phyloP scores from a whole-genome alignment of 2,888 invertebrate species.

The Plemyria rubiginata region DNA sequence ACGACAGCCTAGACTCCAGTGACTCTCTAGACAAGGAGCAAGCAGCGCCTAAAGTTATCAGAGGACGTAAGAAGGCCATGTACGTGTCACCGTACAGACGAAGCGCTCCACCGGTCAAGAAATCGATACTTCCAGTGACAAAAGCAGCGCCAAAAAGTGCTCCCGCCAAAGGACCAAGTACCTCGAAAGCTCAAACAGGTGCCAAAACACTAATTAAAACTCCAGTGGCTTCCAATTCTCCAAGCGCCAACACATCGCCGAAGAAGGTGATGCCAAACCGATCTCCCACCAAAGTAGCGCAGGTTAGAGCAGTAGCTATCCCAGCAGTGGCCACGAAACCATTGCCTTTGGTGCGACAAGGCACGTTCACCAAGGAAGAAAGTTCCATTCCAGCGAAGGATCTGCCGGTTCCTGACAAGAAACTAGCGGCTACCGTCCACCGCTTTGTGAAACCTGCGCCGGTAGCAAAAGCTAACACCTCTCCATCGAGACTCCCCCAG shows the following conservation, averaged over 20 bases:
- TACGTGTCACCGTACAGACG: slow-evolving; percentile 87
- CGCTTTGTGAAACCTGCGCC: slow-evolving; percentile 58
- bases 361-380: slow-evolving; percentile 96
- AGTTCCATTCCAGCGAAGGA: slow-evolving; percentile 71
- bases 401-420: slow-evolving; percentile 66
- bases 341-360: slow-evolving; percentile 90
- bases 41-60: slow-evolving; percentile 83
- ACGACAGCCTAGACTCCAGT: slow-evolving; percentile 76
- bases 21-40: slow-evolving; percentile 74
- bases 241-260: slow-evolving; percentile 67
- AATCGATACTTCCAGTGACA: slow-evolving; percentile 50
- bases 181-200: slow-evolving; percentile 60
- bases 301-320: slow-evolving; percentile 56
- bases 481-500: slow-evolving; percentile 76
- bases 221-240: slow-evolving; percentile 53
- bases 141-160: slow-evolving; percentile 54
- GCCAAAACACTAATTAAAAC: slow-evolving; percentile 65
- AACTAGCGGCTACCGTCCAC: slow-evolving; percentile 44
- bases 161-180: slow-evolving; percentile 50
- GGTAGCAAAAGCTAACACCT: slow-evolving; percentile 68
- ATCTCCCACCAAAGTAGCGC: slow-evolving; percentile 62
- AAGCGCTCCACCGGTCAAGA: slow-evolving; percentile 64
- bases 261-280: slow-evolving; percentile 65
- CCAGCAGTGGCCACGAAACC: slow-evolving; percentile 67
- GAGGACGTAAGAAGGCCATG: slow-evolving; percentile 88